Conservation (phyloP, 35 echinoderm and acorn worm species). For the Lytechinus pictus region DNA sequence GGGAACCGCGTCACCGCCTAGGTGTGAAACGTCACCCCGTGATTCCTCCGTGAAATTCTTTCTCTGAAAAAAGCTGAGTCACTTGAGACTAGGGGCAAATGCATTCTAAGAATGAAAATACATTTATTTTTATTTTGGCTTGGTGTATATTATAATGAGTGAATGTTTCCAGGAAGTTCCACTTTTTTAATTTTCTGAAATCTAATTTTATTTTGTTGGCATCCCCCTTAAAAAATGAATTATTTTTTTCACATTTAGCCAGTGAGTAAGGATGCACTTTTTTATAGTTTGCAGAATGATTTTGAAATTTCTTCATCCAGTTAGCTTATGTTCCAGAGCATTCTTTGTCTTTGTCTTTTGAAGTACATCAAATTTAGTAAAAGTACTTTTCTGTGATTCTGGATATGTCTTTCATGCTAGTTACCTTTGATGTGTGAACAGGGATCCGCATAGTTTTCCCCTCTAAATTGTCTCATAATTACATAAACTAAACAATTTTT, state of each 20-base stretch:
- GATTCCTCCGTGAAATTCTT: background rate
- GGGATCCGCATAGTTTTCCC: no score
- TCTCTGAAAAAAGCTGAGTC: slow-evolving; percentile 11
- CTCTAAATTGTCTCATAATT: no score
- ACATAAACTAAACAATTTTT: no score
- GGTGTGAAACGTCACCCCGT: background rate
- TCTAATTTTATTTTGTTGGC: background rate
- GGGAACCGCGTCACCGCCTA: background rate
- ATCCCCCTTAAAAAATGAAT: background rate
- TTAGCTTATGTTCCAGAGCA: no score
- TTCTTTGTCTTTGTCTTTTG: no score
- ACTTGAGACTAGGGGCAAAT: background rate
- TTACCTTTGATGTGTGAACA: no score
- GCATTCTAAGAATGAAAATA: background rate
- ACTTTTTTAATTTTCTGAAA: background rate
- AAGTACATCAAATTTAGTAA: no score
- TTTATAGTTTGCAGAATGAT: background rate
- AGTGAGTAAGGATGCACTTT: background rate
- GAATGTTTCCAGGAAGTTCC: background rate
- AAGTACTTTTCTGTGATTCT: no score
- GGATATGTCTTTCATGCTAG: no score
- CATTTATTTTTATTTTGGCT: background rate
- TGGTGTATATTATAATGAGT: background rate
- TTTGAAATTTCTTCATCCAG: no score
- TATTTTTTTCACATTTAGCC: background rate